Conservation (phyloP, 2,888 invertebrate genomes). For the Nysson spinosus region DNA sequence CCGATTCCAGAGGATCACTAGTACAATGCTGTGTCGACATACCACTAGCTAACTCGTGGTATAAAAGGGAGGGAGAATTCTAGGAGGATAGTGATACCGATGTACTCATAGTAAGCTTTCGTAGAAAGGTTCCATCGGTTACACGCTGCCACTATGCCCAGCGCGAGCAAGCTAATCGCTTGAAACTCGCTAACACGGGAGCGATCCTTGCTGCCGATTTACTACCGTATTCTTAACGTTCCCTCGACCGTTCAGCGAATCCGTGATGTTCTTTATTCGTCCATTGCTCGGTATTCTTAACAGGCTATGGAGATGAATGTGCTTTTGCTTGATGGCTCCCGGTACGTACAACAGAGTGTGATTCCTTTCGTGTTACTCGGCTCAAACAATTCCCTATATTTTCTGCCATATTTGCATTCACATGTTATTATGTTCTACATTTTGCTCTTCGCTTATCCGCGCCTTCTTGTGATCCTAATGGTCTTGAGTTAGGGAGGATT, state of each 20-base stretch:
- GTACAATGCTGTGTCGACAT: constrained; percentile 55
- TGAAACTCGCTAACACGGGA: constrained; percentile 38
- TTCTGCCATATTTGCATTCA: no score
- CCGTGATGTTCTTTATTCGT: constrained; percentile 15
- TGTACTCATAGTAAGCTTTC: constrained; percentile 30
- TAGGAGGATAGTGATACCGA: constrained; percentile 28
- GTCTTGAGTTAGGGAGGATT: no score
- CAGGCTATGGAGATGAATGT: no score
- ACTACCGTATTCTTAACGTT: constrained; percentile 28
- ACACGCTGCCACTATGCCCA: constrained; percentile 42
- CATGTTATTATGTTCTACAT: no score
- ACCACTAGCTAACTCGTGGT: constrained; percentile 27
- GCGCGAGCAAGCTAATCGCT: constrained; percentile 46
- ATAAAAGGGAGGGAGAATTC: constrained; percentile 34
- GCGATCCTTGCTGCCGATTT: constrained; percentile 45
- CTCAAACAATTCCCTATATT: no score
- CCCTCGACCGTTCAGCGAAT: constrained; percentile 8
- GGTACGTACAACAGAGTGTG: no score
- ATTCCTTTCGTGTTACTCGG: no score
- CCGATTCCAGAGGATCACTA: constrained; percentile 67
- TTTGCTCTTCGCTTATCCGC: no score
- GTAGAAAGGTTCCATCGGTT: constrained; percentile 55
- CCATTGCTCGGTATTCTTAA: constrained; percentile 17
- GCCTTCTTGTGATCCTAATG: no score
- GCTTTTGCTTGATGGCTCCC: no score